phyloP scores from a whole-genome alignment of 2,797 vertebrate species.

The Eulemur rubriventer region DNA sequence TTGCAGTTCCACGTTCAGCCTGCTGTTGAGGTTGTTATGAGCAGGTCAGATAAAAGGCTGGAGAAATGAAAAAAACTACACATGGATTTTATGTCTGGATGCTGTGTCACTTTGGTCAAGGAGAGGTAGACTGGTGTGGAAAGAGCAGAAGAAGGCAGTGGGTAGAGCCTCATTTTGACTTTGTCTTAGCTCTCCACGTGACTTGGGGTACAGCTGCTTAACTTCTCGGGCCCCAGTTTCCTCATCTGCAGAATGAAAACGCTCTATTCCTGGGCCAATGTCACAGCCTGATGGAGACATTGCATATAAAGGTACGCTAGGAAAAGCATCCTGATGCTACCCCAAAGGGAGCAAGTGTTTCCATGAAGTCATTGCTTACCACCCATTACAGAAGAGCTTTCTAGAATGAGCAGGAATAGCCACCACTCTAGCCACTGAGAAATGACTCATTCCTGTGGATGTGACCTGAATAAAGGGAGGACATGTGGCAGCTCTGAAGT shows the following conservation, averaged over 20 bases:
- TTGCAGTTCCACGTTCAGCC: background rate
- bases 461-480: constrained; percentile 15
- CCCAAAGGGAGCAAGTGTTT: background rate
- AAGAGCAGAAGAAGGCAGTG: background rate
- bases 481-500: background rate
- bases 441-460: constrained; percentile 3
- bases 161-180: background rate
- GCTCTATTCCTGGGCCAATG: background rate
- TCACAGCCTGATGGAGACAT: background rate
- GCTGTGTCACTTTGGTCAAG: background rate
- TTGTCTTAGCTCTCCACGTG: background rate
- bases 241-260: background rate
- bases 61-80: background rate
- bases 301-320: background rate
- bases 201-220: background rate
- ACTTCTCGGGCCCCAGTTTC: background rate
- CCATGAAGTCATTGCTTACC: constrained; percentile 41
- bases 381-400: constrained; percentile 3
- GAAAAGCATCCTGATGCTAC: background rate
- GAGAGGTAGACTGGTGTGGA: background rate
- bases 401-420: background rate
- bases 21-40: background rate
- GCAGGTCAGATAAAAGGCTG: background rate
- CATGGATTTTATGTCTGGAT: background rate
- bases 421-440: background rate